phyloP scores from a whole-genome alignment of 2,797 vertebrate genomes.

The Simalia tracyae region DNA sequence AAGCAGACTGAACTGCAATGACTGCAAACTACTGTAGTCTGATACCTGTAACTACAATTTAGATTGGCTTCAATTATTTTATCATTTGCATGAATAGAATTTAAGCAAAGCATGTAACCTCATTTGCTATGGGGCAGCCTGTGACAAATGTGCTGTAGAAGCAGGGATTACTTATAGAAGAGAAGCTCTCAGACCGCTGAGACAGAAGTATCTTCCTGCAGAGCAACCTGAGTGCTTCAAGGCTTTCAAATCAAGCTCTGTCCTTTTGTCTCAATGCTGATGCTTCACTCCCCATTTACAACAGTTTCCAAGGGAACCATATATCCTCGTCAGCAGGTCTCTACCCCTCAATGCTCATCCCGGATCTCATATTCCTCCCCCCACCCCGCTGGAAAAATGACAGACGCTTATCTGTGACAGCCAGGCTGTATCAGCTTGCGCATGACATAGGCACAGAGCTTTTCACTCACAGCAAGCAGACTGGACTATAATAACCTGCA shows the following conservation, averaged over 20 bases:
- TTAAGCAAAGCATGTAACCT: background rate
- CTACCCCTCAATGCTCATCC: conserved; percentile 46
- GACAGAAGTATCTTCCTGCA: conserved; percentile 17
- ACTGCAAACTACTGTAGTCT: background rate
- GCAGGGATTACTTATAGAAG: background rate
- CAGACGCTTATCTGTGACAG: conserved; percentile 60
- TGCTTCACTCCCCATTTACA: conserved; percentile 37
- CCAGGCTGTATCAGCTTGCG: conserved; percentile 51
- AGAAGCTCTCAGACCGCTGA: background rate
- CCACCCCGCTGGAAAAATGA: conserved; percentile 20
- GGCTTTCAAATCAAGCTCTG: conserved; percentile 10
- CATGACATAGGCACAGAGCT: background rate
- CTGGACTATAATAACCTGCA: background rate
- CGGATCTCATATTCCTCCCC: conserved; percentile 41
- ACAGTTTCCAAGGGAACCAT: conserved; percentile 58
- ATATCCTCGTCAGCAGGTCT: conserved; percentile 11
- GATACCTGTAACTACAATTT: background rate
- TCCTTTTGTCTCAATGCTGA: conserved; percentile 31
- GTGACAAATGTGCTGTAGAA: background rate
- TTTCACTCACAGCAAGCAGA: conserved; percentile 47
- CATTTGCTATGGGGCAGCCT: background rate
- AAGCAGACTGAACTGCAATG: background rate
- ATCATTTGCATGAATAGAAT: background rate
- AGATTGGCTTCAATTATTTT: background rate
- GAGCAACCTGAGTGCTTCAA: conserved; percentile 17